Base-by-base conservation (phyloP, 2,797 vertebrate species). In the Moxostoma hubbsi region DNA sequence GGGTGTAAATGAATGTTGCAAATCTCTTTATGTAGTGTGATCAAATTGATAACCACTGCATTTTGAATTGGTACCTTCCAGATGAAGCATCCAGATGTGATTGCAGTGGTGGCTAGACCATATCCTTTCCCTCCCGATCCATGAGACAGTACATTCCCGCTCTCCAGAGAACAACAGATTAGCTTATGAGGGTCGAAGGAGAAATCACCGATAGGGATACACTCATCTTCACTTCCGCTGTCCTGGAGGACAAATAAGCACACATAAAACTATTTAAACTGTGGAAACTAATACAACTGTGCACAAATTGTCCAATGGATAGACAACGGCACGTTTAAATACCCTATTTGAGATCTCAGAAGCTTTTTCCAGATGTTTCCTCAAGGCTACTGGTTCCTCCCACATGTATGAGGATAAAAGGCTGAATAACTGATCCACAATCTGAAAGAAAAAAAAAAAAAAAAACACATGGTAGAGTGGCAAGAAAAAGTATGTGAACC, bases 51-150 rank as follows among this genome's bases (percentile, higher is more conserved):
- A 36, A 36, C 36, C 7, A 59, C 12, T 53, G 59, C 58, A 51
- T 69, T 70, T 71, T 24, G 5, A 36, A 11, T 13, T 57, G 0
- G 9, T 84, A 93, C 94, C 90, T 95, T 95, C 94, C 94, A 95
- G 81, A 93, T 94, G 75, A 94, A 95, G 84, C 94, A 95, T 66
- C 94, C 94, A 12, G 94, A 95, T 55, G 93, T 94, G 84, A 95
- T 94, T n/a, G 92, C 90, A 1, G 94, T 94, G 77, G 93, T 94
- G 46, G 94, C 93, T 75, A 95, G 88, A 53, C 94, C 94, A 0
- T 94, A 95, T 11, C 94, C 94, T 88, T 95, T 95, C 5, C 94
- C 94, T n/a, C 94, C 94, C 2, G 93, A 89, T 43, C 94, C 94
- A 51, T 95, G 94, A 1, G 92, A 93, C 36, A 95, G 91, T 62